phyloP scores from a whole-genome alignment of 2,797 vertebrate species.

The Rhabdomys pumilio region DNA sequence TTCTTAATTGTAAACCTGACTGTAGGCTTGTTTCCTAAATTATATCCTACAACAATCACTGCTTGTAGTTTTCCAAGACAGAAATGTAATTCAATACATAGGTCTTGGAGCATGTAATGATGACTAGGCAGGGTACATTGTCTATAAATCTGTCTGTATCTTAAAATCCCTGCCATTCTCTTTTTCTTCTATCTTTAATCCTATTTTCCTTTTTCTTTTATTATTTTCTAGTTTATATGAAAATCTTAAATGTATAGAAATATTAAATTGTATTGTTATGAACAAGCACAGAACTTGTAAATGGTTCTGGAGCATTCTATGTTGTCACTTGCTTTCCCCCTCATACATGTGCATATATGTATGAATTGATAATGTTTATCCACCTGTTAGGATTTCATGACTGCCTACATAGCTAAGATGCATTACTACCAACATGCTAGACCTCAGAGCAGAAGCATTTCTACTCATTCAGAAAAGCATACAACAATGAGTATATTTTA shows the following conservation, averaged over 20 bases:
- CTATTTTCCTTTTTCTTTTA: neutral
- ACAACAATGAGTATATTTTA: neutral
- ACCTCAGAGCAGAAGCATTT: neutral
- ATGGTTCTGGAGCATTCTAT: neutral
- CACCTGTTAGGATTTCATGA: neutral
- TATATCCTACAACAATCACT: neutral
- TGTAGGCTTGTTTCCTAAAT: neutral
- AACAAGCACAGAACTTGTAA: neutral
- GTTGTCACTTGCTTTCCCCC: neutral
- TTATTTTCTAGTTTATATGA: neutral
- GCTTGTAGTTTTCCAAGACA: neutral
- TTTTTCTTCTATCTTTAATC: neutral
- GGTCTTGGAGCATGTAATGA: neutral
- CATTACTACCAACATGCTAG: neutral
- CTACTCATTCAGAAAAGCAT: fast-evolving
- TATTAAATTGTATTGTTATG: neutral
- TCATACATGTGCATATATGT: neutral
- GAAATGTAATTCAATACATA: neutral
- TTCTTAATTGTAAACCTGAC: neutral
- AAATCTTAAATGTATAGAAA: neutral
- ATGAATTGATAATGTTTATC: neutral
- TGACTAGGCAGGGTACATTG: fast-evolving
- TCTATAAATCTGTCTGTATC: neutral
- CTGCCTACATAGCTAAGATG: neutral
- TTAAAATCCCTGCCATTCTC: neutral